Evolutionary conservation across 2,888 invertebrate species (phyloP).

Genomic region (Vannuccia rotundouncinata): DNA sequence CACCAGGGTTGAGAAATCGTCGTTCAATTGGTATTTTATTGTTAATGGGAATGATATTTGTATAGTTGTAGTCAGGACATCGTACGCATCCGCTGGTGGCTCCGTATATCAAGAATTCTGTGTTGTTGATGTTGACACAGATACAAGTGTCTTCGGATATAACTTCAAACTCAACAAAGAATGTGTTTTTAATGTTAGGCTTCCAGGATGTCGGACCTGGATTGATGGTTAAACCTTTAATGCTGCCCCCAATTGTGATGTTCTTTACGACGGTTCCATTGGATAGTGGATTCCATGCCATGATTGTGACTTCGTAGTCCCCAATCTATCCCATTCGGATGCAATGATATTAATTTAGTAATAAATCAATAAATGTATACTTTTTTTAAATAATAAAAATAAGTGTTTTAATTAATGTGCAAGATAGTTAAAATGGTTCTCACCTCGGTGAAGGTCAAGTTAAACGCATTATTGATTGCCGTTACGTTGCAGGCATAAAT

Average conservation of each 20-base stretch:
- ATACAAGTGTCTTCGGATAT: conserved; percentile 46
- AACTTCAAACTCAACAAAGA: conserved; percentile 43
- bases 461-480: not conserved
- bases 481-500: not conserved
- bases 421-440: not conserved
- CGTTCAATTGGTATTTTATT: conserved; percentile 33
- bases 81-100: not conserved
- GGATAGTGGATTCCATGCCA: conserved; percentile 43
- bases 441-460: not conserved
- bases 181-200: conserved; percentile 42
- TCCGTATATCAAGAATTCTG: conserved; percentile 25
- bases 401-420: not conserved
- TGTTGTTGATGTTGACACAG: conserved; percentile 44
- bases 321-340: conserved; percentile 28
- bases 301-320: conserved; percentile 42
- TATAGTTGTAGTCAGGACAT: conserved; percentile 30
- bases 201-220: conserved; percentile 29
- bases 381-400: not conserved
- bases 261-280: conserved; percentile 34
- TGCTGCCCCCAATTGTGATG: conserved; percentile 41
- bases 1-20: conserved; percentile 32
- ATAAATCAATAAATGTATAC: not conserved
- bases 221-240: conserved; percentile 41
- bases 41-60: not conserved
- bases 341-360: not conserved